A percentile compares a stretch with the other conserved stretches of the same genome.
Conservation (phyloP, 2,888 invertebrate genomes). For the Chrysolina americana region DNA sequence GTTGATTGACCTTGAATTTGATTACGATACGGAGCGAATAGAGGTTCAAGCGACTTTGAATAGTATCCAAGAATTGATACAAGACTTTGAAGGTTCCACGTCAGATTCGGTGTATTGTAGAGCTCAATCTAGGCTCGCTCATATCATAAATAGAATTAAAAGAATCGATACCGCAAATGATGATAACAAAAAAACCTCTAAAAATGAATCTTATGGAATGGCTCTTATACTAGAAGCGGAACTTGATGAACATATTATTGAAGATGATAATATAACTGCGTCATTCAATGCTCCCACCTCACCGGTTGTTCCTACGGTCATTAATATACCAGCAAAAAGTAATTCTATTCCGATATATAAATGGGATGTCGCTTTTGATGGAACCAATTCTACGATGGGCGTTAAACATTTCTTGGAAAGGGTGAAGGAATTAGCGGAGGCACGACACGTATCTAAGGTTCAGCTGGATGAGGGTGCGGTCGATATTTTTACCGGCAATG, state of each 20-base stretch:
- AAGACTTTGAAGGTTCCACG: slow-evolving; percentile 10
- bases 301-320: background rate
- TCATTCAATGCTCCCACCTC: background rate
- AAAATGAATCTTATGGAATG: slow-evolving; percentile 23
- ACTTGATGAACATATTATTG: no score
- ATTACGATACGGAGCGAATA: slow-evolving; percentile 6
- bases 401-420: slow-evolving; percentile 14
- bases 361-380: slow-evolving; percentile 1
- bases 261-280: no score
- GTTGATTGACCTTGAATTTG: background rate
- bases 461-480: background rate
- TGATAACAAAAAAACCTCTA: background rate
- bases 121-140: background rate
- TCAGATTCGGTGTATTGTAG: background rate
- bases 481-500: slow-evolving; percentile 6
- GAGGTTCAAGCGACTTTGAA: slow-evolving; percentile 13
- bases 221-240: no score
- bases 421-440: slow-evolving; percentile 14
- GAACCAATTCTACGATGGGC: background rate
- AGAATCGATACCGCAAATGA: background rate
- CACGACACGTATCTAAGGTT: background rate
- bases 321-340: background rate
- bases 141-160: background rate
- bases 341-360: background rate
- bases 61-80: slow-evolving; percentile 2